Percentiles rank a stretch among this genome's conserved stretches.
Evolutionary conservation across 1,140 invertebrate genomes (phyloP).

Genomic region (roundworm (Caenorhabditis elegans)): WBcel235 BX284602.5:10434001-10434500

Average conservation of each 20-base stretch:
- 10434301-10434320: constrained; percentile 25
- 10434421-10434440: not conserved
- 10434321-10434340: constrained; percentile 3
- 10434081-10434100: no score
- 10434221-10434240: not conserved
- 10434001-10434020: no score
- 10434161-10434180: no score
- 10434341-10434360: not conserved
- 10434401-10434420: constrained; percentile 1
- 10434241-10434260: no score
- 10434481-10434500: constrained; percentile 29
- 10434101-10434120: no score
- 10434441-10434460: not conserved
- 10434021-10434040: no score
- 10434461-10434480: constrained; percentile 7
- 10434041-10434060: no score
- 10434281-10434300: not conserved
- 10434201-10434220: not conserved
- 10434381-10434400: not conserved
- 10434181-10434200: not conserved
- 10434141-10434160: no score
- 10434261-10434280: not conserved
- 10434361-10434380: not conserved
- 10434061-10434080: no score
- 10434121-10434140: no score